A percentile compares a stretch with the other conserved stretches of the same genome.
phyloP scores from a whole-genome alignment of 2,113 vertebrate genomes.

The Pelvicachromis taeniatus region DNA sequence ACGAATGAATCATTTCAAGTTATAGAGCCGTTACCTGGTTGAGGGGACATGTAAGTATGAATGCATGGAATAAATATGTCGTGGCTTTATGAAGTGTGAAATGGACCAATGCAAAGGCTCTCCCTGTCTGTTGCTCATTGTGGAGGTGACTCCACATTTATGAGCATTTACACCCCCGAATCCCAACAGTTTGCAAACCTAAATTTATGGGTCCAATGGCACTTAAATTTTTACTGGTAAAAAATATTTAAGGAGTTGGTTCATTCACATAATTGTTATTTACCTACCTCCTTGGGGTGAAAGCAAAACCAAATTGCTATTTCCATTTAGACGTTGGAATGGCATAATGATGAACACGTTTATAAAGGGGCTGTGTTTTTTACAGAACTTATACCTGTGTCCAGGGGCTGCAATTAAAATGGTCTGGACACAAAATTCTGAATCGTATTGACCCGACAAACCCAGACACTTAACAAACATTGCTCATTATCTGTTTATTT shows the following conservation, averaged over 20 bases:
- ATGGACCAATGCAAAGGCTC: conserved; percentile 49
- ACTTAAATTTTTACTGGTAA: conserved; percentile 37
- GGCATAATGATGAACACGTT: conserved; percentile 50
- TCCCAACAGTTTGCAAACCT: conserved; percentile 33
- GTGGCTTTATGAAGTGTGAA: conserved; percentile 68
- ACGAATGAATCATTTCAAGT: conserved; percentile 56
- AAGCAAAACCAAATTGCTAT: conserved; percentile 24
- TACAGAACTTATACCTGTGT: conserved; percentile 38
- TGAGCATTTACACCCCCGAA: conserved; percentile 38
- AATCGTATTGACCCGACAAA: conserved; percentile 52
- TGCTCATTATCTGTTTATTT: conserved; percentile 51
- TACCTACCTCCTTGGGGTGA: conserved; percentile 14
- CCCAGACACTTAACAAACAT: conserved; percentile 62
- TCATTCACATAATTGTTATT: conserved; percentile 34
- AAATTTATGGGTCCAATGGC: conserved; percentile 45
- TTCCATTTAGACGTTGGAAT: conserved; percentile 38
- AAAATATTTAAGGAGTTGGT: conserved; percentile 41
- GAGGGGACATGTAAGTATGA: conserved; percentile 32
- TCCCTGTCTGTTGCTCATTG: conserved; percentile 48
- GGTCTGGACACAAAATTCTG: conserved; percentile 26
- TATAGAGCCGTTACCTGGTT: conserved; percentile 35
- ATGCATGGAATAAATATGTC: conserved; percentile 64
- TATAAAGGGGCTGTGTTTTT: conserved; percentile 47
- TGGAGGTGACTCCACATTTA: conserved; percentile 58
- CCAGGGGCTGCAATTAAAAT: conserved; percentile 67